Base-by-base conservation (phyloP, 2,888 invertebrate genomes). In the Metallyticus violacea region DNA sequence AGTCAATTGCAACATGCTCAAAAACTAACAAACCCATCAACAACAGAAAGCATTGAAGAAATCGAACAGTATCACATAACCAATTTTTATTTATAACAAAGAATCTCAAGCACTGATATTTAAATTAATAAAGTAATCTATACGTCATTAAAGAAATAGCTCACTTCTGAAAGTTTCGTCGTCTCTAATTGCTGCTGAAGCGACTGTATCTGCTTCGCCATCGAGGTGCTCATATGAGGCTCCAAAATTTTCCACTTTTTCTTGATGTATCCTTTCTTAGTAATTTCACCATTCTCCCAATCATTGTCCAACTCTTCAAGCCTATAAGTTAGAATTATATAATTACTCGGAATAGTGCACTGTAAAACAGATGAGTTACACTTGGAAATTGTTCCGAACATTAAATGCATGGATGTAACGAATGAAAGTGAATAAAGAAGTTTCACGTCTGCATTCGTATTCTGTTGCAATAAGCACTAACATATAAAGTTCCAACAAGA, bases 221-320 rank as follows among this genome's bases (percentile, higher is more conserved):
- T 81, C 30, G 88, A 84, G 2, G 83, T 77, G 25, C 89, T 87
- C 22, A 88, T 88, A 87, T 88, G 88, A n/a, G 89, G 86, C 83
- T 90, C 88, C 26, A 90, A 86, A 76, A 90, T 29, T 28, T 86
- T 88, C 90, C 90, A 90, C 86, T 90, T 90, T 85, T 89, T 89
- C 77, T 89, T 89, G 84, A 89, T 89, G 81, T 89, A 90, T 22
- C 89, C 90, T 86, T 90, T 90, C 80, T 88, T 88, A 2, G 90
- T 90, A 2, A 90, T 40, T 83, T 90, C 89, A 0, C 89, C 89
- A 78, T 89, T 89, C 80, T 89, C 77, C 29, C 88, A 88, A 79
- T 89, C 89, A 62, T 85, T 85, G n/a, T 90, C 89, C 77, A 90
- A 81, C 28, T 88, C 86, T 82, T 87, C 86, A 27, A 90, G 85